Evolutionary conservation across 2,888 invertebrate genomes (phyloP), one percentile per base, ranked within the genome.

Genomic region (Torymus auratus): DNA sequence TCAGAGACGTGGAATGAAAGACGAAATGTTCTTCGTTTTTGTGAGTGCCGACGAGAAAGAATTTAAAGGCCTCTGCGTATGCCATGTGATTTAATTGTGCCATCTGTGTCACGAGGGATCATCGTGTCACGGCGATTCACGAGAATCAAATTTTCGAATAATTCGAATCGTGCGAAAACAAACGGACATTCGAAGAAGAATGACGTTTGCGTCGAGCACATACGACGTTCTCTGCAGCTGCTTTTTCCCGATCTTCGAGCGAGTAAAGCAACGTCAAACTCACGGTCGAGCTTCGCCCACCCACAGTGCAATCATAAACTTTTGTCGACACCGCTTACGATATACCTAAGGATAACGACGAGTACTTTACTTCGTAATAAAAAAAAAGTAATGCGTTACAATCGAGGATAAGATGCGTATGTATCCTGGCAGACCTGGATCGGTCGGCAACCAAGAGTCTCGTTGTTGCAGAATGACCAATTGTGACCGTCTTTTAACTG

Each of bases 21-120:
- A 71, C 15, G 2, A 14, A 17, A 53, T 0, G 13, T 56, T 28
- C 20, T 15, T 23, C 12, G 4, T 64, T 41, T 41, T 28, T 28
- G 55, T 12, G n/a, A 60, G 20, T 67, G 20, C 50, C 14, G 41
- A 41, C 69, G 69, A 23, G 50, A 58, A 70, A 70, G 23, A 81
- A 78, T 72, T 71, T 69, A 76, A 73, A 84, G 84, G 85, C 84
- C 86, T 86, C 75, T 73, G 62, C 58, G 50, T 70, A 69, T 58
- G 73, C 77, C 77, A 87, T 88, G 88, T 88, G 88, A 89, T 89
- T 87, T 86, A 87, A 84, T 87, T 88, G 88, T 88, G 88, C 89
- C 88, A 89, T 86, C 87, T 86, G 87, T 88, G 87, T 85, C 87
- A 83, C 83, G 83, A 84, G 62, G 64, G 14, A 73, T 53, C 75